Percentiles rank a stretch among this genome's conserved stretches.
phyloP scores from a whole-genome alignment of 2,113 vertebrate genomes.

The Dasyprocta punctata region DNA sequence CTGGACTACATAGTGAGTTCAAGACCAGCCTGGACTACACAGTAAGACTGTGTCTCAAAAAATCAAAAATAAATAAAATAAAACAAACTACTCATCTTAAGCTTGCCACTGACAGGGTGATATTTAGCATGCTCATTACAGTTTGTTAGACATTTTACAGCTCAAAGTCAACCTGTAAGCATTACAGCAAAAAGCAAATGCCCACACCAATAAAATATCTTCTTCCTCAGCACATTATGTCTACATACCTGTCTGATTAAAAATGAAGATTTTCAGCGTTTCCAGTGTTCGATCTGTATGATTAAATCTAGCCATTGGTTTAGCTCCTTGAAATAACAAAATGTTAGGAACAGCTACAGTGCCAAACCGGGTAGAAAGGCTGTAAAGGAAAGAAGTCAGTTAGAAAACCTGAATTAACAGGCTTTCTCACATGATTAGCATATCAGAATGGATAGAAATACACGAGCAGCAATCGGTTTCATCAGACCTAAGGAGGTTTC shows the following conservation, averaged over 20 bases:
- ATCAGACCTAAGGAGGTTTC: background rate
- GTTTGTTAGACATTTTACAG: slow-evolving; percentile 7
- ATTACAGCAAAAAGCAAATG: background rate
- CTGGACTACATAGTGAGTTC: background rate
- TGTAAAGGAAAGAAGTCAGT: slow-evolving; percentile 79
- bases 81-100: slow-evolving; percentile 6
- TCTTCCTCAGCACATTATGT: background rate
- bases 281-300: slow-evolving; percentile 96
- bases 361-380: slow-evolving; percentile 97
- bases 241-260: slow-evolving; percentile 95
- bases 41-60: background rate
- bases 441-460: slow-evolving; percentile 31
- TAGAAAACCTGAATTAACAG: slow-evolving; percentile 49
- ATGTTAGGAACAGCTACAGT: slow-evolving; percentile 99
- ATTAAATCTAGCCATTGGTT: slow-evolving; percentile 99
- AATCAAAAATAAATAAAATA: background rate
- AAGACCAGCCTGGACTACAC: background rate
- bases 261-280: slow-evolving; percentile 93
- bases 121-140: background rate
- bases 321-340: slow-evolving; percentile 97
- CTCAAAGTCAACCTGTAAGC: background rate
- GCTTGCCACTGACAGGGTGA: background rate
- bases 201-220: background rate
- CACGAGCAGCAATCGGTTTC: background rate
- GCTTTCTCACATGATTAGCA: background rate